A percentile compares a stretch with the other conserved stretches of the same genome.
phyloP scores from a whole-genome alignment of 1,140 invertebrate genomes.

The Nixonia krombeini region DNA sequence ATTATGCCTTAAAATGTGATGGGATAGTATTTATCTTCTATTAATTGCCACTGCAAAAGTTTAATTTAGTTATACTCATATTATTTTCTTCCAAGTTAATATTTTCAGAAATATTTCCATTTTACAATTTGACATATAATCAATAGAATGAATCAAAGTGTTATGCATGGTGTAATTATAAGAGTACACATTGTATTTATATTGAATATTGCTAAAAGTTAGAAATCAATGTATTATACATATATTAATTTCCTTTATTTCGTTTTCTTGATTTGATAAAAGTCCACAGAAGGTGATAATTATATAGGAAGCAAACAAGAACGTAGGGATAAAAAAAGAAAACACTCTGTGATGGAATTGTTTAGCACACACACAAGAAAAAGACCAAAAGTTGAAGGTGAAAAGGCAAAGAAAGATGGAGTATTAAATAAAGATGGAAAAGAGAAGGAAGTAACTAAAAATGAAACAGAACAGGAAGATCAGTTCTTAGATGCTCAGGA shows the following conservation, averaged over 20 bases:
- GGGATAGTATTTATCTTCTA: no score
- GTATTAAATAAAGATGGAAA: constrained; percentile 22
- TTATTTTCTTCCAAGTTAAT: no score
- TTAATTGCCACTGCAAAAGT: no score
- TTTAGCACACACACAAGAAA: constrained; percentile 71
- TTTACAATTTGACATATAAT: no score
- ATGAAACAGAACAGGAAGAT: background rate
- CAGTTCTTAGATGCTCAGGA: background rate
- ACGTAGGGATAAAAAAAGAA: constrained; percentile 78
- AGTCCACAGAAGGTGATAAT: constrained; percentile 50
- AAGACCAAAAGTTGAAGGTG: constrained; percentile 53
- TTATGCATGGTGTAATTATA: no score
- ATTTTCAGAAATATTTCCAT: no score
- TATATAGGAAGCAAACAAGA: constrained; percentile 76
- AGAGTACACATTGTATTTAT: no score
- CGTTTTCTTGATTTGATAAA: constrained; percentile 32
- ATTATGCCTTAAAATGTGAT: no score
- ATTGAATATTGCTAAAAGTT: no score
- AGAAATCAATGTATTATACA: no score
- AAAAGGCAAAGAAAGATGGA: constrained; percentile 63
- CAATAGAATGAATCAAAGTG: background rate
- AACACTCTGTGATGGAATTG: constrained; percentile 79
- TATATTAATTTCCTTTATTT: no score
- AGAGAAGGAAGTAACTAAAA: background rate
- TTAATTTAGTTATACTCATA: no score